phyloP scores from a whole-genome alignment of 1,140 invertebrate genomes.

The Drosophila erecta region DNA sequence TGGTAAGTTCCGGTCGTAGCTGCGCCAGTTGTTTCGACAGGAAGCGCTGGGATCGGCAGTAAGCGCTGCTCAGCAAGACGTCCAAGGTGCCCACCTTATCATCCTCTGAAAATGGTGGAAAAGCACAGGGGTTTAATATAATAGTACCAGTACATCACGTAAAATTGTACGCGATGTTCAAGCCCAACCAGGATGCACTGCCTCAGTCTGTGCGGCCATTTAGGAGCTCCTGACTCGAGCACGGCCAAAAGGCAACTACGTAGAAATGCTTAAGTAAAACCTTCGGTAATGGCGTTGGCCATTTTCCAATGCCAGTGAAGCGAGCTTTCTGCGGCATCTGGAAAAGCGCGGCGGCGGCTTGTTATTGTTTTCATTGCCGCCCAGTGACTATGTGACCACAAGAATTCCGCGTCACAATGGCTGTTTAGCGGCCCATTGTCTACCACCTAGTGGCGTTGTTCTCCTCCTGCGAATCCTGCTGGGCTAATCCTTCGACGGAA shows the following conservation, averaged over 20 bases:
- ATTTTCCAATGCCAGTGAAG: conserved; percentile 25
- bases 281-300: background rate
- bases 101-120: conserved; percentile 85
- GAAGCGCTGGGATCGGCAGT: conserved; percentile 96
- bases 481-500: conserved; percentile 26
- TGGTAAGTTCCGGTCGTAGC: conserved; percentile 97
- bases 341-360: conserved; percentile 25
- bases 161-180: background rate
- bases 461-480: conserved; percentile 8
- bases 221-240: conserved; percentile 12
- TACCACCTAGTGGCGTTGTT: background rate
- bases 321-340: conserved; percentile 36
- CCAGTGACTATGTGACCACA: conserved; percentile 10
- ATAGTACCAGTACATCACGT: background rate
- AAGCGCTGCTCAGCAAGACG: conserved; percentile 92
- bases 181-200: conserved; percentile 4
- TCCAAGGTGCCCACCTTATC: conserved; percentile 91
- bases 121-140: conserved; percentile 13
- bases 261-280: conserved; percentile 2
- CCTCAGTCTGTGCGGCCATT: conserved; percentile 29
- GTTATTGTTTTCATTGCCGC: conserved; percentile 46
- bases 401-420: background rate
- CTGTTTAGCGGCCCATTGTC: conserved; percentile 14
- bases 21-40: conserved; percentile 96
- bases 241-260: conserved; percentile 38